Base-by-base conservation (phyloP, 2,888 invertebrate genomes). In the Stenodera caucasica region DNA sequence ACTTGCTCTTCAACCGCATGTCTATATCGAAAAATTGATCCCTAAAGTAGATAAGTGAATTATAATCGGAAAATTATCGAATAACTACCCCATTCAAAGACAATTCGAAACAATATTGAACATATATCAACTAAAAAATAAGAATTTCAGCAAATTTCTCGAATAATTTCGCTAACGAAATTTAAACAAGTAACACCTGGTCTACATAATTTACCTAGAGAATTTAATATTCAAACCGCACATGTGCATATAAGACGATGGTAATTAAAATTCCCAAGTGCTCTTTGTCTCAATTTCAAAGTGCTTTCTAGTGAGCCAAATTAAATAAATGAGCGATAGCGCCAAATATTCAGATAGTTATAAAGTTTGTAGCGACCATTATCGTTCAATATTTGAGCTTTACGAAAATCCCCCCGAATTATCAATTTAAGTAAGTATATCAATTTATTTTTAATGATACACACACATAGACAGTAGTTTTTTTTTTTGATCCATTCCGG, bases 1-100 rank as follows among this genome's bases (percentile, higher is more conserved):
- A 18, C 14, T 35, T 40, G 57, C 60, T 63, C 63, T 57, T 63
- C 57, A 60, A 63, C 54, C 63, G 63, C 55, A 60, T 60, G 56
- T 55, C 53, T 29, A 52, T 32, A 54, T 61, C 45, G 63, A 54
- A 53, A 57, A 59, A 59, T 56, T 57, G 60, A 60, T 63, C 60
- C 51, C 35, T 54, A 54, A 33, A 60, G 58, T 50, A 49, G 60
- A 60, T 63, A 60, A 63, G 53, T 32, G 53, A 50, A 57, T 59
- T 53, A 57, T 51, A 45, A 33, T 12, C 55, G 52, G 12, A 30
- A 55, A 57, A 40, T 40, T 40, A 18, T 18, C n/a, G 37, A 6
- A 7, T 6, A 6, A 11, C 1, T 18, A 40, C 12, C 14, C n/a
- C n/a, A n/a, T n/a, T n/a, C n/a, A n/a, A n/a, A n/a, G n/a, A n/a